Conservation (phyloP, 2,797 vertebrate species). For the Dallia pectoralis region DNA sequence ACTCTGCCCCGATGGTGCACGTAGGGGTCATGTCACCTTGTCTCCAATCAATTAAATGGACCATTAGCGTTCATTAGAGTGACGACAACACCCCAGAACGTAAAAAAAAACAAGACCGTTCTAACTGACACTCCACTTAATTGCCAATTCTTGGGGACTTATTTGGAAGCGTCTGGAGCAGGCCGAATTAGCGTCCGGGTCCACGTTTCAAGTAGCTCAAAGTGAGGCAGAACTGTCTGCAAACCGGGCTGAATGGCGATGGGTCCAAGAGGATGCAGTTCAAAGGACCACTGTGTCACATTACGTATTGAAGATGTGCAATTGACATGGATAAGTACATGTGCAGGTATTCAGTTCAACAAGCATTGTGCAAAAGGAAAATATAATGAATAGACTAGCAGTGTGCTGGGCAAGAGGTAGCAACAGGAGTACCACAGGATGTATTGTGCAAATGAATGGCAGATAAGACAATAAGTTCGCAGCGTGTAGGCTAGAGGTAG, state of each 20-base stretch:
- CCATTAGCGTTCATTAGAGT: slow-evolving; percentile 59
- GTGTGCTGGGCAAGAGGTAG: no score
- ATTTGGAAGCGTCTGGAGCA: slow-evolving; percentile 41
- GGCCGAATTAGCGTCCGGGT: slow-evolving; percentile 33
- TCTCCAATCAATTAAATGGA: slow-evolving; percentile 41
- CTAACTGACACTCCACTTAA: slow-evolving; percentile 45
- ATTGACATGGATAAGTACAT: no score
- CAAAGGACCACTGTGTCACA: background rate
- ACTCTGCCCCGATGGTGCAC: slow-evolving; percentile 37
- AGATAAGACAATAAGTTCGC: no score
- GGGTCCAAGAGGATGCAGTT: background rate
- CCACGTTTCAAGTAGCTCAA: slow-evolving; percentile 29
- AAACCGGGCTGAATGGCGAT: background rate
- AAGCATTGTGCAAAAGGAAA: no score
- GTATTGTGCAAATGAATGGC: no score
- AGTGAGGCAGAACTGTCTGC: background rate
- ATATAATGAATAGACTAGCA: no score
- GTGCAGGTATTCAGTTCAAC: no score
- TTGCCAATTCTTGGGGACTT: slow-evolving; percentile 39
- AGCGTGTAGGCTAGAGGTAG: no score
- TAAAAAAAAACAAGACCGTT: slow-evolving; percentile 32
- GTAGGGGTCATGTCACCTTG: slow-evolving; percentile 43
- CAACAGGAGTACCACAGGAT: no score
- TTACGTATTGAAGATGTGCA: background rate
- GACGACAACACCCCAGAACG: slow-evolving; percentile 48